Conservation (phyloP, 2,113 vertebrate genomes). For the Pyxicephalus adspersus region DNA sequence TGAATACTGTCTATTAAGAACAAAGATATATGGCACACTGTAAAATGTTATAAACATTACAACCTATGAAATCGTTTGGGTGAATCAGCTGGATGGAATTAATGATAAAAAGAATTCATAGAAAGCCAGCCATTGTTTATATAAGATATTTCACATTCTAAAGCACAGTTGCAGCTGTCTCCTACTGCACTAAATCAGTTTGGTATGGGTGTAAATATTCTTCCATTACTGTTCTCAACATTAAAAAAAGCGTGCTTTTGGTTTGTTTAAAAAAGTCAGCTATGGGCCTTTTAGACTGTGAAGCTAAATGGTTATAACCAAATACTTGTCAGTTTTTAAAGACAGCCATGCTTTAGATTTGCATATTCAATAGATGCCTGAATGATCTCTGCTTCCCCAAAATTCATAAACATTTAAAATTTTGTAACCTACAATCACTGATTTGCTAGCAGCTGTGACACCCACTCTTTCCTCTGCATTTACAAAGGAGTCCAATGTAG, state of each 20-base stretch:
- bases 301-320: no score
- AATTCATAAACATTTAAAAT: not conserved
- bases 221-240: not conserved
- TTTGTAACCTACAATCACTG: not conserved
- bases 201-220: not conserved
- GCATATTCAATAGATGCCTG: no score
- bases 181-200: slow-evolving; percentile 6
- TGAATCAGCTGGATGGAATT: slow-evolving; percentile 32
- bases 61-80: not conserved
- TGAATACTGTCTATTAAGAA: not conserved
- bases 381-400: no score
- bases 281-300: no score
- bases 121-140: slow-evolving; percentile 21
- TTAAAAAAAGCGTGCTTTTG: no score
- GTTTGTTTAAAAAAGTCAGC: no score
- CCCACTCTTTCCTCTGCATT: no score
- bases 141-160: slow-evolving; percentile 20
- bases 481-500: no score
- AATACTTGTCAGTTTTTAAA: not conserved
- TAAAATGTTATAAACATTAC: not conserved
- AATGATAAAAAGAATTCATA: slow-evolving; percentile 7
- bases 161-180: not conserved
- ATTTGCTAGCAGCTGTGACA: no score
- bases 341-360: no score
- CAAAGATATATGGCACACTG: not conserved